Evolutionary conservation across 2,797 vertebrate genomes (phyloP), one percentile per base, ranked within the genome.

Genomic region (Melanotaenia trifasciata): DNA sequence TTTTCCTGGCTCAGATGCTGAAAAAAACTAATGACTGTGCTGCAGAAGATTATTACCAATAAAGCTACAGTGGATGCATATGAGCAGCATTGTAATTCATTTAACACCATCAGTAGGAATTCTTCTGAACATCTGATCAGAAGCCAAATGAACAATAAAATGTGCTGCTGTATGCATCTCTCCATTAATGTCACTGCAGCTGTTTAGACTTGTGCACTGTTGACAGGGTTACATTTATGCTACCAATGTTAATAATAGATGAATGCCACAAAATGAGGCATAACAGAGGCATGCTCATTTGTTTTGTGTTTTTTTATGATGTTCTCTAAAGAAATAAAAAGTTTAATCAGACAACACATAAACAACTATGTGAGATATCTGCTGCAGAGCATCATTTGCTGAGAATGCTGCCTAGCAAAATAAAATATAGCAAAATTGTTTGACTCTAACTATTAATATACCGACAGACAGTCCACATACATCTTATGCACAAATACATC

Each of bases 401-500:
- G 16, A 18, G 14, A 43, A 43, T 43, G 40, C 40, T 43, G 40
- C 40, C 40, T 43, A 43, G 14, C 35, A 40, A 4, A 26, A 38
- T 7, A 24, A n/a, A n/a, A n/a, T n/a, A n/a, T n/a, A n/a, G n/a
- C n/a, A n/a, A n/a, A n/a, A 1, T 43, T 43, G 40, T 43, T 43
- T 43, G 14, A 13, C 3, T 40, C 38, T 40, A 16, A 43, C 40
- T 18, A 43, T 43, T 43, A 43, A 43, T 43, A 43, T 5, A 18
- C 4, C 4, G 4, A 43, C 40, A 40, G 12, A 43, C 14, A 24
- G 22, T 22, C 22, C 24, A 26, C 2, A 40, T 4, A 14, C 16
- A 32, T 28, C 38, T 58, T 11, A 5, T 18, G 30, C 56, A 66
- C 30, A 76, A 26, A 62, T 36, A 36, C 50, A 50, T 58, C 28